Conservation (phyloP, 2,113 vertebrate species). For the Cyrtonyx montezumae region DNA sequence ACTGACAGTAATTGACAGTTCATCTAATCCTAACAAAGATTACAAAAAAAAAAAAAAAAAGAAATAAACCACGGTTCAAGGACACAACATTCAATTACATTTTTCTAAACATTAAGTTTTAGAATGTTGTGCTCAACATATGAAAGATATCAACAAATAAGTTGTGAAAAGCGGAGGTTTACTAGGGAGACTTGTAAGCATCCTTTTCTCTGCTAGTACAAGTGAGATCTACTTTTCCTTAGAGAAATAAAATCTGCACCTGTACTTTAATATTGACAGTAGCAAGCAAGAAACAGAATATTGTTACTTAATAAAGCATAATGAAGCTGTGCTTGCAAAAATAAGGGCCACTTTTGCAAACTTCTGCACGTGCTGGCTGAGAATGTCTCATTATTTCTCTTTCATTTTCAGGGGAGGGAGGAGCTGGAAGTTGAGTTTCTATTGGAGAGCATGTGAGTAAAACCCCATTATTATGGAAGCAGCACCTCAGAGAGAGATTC, state of each 20-base stretch:
- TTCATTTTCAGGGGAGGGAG: conserved; percentile 52
- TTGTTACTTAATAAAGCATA: not conserved
- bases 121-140: not conserved
- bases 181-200: not conserved
- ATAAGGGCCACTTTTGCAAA: not conserved
- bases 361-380: not conserved
- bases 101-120: not conserved
- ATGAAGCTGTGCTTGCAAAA: not conserved
- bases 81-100: not conserved
- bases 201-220: not conserved
- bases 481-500: not conserved
- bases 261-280: not conserved
- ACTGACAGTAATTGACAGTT: not conserved
- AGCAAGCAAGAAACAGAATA: not conserved
- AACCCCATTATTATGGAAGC: not conserved
- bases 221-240: not conserved
- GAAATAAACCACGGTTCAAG: not conserved
- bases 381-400: not conserved
- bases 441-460: conserved; percentile 65
- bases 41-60: not conserved
- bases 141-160: not conserved
- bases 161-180: not conserved
- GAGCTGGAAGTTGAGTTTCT: conserved; percentile 65
- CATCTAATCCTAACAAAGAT: not conserved
- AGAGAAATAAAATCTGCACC: not conserved